A percentile compares a stretch with the other conserved stretches of the same genome.
Evolutionary conservation across 2,797 vertebrate genomes (phyloP).

Genomic region (Staurois parvus): DNA sequence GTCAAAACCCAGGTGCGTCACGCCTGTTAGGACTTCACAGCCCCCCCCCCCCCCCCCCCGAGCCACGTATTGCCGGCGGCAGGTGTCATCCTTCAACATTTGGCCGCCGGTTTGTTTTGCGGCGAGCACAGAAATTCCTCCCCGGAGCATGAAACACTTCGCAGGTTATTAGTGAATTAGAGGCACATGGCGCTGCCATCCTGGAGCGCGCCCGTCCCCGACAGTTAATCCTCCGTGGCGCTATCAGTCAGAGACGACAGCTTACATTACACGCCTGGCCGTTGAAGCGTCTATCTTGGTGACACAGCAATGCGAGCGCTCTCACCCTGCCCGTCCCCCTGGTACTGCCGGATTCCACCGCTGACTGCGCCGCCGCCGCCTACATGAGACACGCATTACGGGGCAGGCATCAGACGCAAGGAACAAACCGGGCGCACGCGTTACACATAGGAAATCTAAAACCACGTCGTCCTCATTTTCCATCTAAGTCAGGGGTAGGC

Average conservation of each 20-base stretch:
- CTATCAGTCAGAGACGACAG: conserved; percentile 56
- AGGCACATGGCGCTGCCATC: conserved; percentile 28
- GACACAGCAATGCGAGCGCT: conserved; percentile 16
- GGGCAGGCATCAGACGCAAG: neutral
- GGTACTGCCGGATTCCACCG: neutral
- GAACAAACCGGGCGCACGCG: too few species aligned
- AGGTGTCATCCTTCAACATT: neutral
- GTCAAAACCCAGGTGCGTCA: too few species aligned
- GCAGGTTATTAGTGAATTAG: conserved; percentile 6
- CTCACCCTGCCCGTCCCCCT: neutral
- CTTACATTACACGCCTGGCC: conserved; percentile 46
- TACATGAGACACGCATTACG: neutral
- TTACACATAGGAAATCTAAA: too few species aligned
- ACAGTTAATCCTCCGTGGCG: conserved; percentile 50
- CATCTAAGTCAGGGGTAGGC: too few species aligned
- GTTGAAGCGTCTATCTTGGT: conserved; percentile 51
- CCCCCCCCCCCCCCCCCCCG: too few species aligned
- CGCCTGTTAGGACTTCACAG: too few species aligned
- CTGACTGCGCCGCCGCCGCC: neutral
- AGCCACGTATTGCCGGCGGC: too few species aligned
- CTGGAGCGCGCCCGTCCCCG: conserved; percentile 2
- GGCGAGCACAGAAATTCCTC: neutral
- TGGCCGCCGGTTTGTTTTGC: neutral
- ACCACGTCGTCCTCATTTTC: too few species aligned
- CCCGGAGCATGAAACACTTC: conserved; percentile 16